Base-by-base conservation (phyloP, 2,888 invertebrate genomes). In the Tillus elongatus region DNA sequence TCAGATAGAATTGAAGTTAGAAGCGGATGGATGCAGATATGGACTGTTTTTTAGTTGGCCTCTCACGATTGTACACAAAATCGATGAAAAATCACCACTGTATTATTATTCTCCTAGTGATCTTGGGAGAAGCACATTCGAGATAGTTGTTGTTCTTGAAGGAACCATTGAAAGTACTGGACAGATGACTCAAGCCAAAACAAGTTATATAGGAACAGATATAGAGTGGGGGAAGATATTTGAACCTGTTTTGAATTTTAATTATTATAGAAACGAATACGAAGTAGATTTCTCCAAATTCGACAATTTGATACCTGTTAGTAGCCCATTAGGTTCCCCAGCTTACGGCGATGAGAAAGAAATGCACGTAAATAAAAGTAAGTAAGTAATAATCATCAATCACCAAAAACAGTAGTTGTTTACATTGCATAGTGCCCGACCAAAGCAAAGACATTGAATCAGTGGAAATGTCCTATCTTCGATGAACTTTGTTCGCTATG, bases 11-110 rank as follows among this genome's bases (percentile, higher is more conserved):
- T 65, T 90, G 16, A 68, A 73, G 8, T 14, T 52, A 2, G 36
- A 39, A 10, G 35, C 44, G 2, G 86, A 90, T 54, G 83, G 82
- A 15, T 84, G 86, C 47, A 79, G 82, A 38, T 82, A 86, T 12
- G 73, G 79, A 44, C 71, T 92, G 3, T 92, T 96, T 66, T 85
- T 95, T 55, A 81, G 93, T 40, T 96, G 95, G 95, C 96, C 96
- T 1, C 76, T 89, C 53, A 82, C 88, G 6, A 80, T 92, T 19
- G 81, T 87, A 24, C 96, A 96, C 61, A 73, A 76, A 35, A 93
- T 96, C 50, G 82, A 89, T 59, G 74, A 71, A 36, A 64, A 64
- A 0, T 90, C 89, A 50, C 95, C 96, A 0, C 73, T 96, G 11
- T 93, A 82, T 66, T 74, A 78, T 46, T 75, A 92, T 66, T 83